Conservation (phyloP, 2,888 invertebrate genomes). For the Tenodera sinensis region DNA sequence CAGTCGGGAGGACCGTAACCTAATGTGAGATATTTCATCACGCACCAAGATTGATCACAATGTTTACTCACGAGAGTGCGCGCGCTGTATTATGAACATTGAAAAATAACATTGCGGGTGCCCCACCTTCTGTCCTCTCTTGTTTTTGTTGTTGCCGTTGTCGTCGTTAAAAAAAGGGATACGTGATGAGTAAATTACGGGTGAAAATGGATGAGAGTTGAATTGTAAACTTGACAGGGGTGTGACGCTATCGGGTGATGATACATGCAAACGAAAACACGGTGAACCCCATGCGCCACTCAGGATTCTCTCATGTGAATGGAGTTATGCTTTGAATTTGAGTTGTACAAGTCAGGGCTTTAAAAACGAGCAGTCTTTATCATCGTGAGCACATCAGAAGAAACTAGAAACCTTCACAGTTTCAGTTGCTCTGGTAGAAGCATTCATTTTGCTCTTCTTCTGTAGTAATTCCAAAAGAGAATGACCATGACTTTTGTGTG, state of each 20-base stretch:
- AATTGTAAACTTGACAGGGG: not conserved
- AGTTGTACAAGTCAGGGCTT: not conserved
- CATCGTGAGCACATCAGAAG: no score
- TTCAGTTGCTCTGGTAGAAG: no score
- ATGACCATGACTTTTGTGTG: no score
- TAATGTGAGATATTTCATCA: not conserved
- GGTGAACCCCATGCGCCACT: not conserved
- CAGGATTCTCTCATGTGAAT: not conserved
- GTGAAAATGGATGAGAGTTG: not conserved
- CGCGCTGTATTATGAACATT: not conserved
- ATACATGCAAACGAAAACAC: not conserved
- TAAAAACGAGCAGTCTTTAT: not conserved
- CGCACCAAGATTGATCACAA: slow-evolving; percentile 4
- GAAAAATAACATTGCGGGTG: not conserved
- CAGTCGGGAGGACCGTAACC: not conserved
- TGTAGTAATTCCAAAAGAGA: no score
- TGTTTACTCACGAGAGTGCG: not conserved
- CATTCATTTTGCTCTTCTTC: no score
- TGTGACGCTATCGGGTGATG: not conserved
- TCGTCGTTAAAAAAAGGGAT: not conserved
- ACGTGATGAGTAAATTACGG: not conserved
- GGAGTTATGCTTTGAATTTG: not conserved
- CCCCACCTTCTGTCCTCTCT: not conserved
- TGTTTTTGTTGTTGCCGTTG: not conserved
- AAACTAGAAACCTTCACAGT: no score